A percentile compares a stretch with the other conserved stretches of the same genome.
These are phyloP conservation scores for Arenaria interpres DNA, from an alignment of 2,113 vertebrate genomes.

Conservation along the genomic window DNA sequence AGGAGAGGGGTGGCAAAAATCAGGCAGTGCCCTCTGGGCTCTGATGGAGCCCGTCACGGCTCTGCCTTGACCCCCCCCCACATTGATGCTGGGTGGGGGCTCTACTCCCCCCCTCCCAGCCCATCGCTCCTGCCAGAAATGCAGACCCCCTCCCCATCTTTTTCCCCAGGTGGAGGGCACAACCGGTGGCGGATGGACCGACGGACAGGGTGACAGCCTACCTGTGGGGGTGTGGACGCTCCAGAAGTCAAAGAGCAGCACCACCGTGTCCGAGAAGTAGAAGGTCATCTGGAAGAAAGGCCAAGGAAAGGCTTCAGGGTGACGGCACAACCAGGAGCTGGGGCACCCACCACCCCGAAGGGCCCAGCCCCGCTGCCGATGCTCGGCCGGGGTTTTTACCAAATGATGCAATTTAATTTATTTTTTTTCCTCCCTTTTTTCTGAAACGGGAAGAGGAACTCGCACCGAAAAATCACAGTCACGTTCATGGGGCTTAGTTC, in stretches of 20 bases:
- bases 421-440: not conserved
- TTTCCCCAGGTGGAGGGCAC: fast-evolving
- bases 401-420: not conserved
- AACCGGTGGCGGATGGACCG: not conserved
- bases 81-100: not conserved
- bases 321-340: not conserved
- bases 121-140: not conserved
- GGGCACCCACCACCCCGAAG: fast-evolving
- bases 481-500: fast-evolving
- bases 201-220: conserved; percentile 34
- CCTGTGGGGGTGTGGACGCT: conserved; percentile 85
- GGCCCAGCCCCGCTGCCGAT: fast-evolving
- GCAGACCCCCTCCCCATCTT: not conserved
- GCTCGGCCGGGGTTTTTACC: not conserved
- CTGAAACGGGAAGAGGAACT: not conserved
- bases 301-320: not conserved
- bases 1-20: not conserved
- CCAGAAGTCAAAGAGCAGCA: conserved; percentile 95
- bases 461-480: not conserved
- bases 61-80: not conserved
- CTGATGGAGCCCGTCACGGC: not conserved
- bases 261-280: conserved; percentile 79
- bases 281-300: conserved; percentile 88
- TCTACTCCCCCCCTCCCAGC: not conserved
- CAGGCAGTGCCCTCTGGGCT: not conserved